Conservation (phyloP, 2,113 vertebrate genomes). For the Podocnemis expansa region DNA sequence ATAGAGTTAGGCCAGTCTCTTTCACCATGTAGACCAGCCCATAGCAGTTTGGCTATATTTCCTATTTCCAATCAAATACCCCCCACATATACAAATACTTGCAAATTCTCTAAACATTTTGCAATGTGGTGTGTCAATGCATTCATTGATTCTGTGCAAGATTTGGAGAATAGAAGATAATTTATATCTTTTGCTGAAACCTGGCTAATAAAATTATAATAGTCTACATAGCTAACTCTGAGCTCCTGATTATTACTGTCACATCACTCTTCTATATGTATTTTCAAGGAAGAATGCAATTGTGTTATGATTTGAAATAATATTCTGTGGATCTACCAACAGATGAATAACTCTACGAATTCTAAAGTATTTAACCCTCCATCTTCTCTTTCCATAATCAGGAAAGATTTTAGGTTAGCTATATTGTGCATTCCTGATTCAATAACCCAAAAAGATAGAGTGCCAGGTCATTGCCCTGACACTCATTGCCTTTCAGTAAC, state of each 20-base stretch:
- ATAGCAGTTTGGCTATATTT: constrained; percentile 54
- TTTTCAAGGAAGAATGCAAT: not conserved
- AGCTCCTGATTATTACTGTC: not conserved
- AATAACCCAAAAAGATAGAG: not conserved
- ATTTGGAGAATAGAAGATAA: constrained; percentile 59
- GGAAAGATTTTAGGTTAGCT: not conserved
- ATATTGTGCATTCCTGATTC: not conserved
- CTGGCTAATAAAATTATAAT: constrained; percentile 3
- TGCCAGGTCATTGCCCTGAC: fast-evolving
- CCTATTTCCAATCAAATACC: constrained; percentile 46
- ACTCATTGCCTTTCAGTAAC: not conserved
- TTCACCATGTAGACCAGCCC: constrained; percentile 18
- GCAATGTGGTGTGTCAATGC: constrained; percentile 26
- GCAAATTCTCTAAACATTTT: constrained; percentile 54
- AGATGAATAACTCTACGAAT: not conserved
- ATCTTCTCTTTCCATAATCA: not conserved
- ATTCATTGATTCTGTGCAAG: constrained; percentile 45
- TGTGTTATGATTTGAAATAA: not conserved
- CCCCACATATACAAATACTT: constrained; percentile 57
- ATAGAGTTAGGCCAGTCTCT: constrained; percentile 41
- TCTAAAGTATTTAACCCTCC: not conserved
- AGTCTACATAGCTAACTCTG: not conserved
- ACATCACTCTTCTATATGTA: not conserved
- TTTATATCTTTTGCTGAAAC: constrained; percentile 55
- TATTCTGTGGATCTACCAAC: not conserved